phyloP scores from a whole-genome alignment of 2,888 invertebrate species.

The Drosophila fungiperda region DNA sequence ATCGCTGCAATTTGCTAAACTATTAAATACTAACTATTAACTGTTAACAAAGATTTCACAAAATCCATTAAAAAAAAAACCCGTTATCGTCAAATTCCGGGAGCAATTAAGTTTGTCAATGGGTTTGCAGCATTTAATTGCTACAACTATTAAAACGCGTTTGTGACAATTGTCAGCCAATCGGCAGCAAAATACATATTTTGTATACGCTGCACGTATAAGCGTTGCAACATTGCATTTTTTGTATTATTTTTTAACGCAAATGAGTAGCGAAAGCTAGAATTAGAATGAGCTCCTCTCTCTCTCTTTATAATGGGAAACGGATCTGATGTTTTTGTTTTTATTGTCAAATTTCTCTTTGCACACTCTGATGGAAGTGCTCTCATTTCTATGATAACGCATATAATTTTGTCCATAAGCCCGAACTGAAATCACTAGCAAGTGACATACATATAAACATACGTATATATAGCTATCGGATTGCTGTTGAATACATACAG shows the following conservation, averaged over 20 bases:
- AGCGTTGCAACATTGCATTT: slow-evolving; percentile 15
- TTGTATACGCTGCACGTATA: slow-evolving; percentile 29
- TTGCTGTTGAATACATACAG: slow-evolving; percentile 8
- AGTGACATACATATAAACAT: background rate
- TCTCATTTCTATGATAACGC: background rate
- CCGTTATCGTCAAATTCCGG: slow-evolving; percentile 18
- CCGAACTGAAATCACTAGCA: background rate
- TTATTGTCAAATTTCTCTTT: background rate
- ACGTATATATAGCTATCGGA: background rate
- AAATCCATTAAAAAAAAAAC: slow-evolving; percentile 1
- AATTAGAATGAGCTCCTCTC: background rate
- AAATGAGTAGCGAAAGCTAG: background rate
- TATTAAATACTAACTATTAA: background rate
- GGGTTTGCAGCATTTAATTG: slow-evolving; percentile 14
- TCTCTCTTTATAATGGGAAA: background rate
- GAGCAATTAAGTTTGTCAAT: slow-evolving; percentile 21
- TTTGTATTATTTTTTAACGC: background rate
- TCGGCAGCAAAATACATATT: slow-evolving; percentile 12
- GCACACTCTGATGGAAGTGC: background rate
- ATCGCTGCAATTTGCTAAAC: background rate
- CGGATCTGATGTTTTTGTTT: background rate
- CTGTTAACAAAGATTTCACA: slow-evolving; percentile 26
- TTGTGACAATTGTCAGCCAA: slow-evolving; percentile 11
- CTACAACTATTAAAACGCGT: slow-evolving; percentile 31
- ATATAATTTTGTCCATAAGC: background rate